A percentile compares a stretch with the other conserved stretches of the same genome.
phyloP scores from a whole-genome alignment of 2,888 invertebrate genomes.

The Tridacna crocea region DNA sequence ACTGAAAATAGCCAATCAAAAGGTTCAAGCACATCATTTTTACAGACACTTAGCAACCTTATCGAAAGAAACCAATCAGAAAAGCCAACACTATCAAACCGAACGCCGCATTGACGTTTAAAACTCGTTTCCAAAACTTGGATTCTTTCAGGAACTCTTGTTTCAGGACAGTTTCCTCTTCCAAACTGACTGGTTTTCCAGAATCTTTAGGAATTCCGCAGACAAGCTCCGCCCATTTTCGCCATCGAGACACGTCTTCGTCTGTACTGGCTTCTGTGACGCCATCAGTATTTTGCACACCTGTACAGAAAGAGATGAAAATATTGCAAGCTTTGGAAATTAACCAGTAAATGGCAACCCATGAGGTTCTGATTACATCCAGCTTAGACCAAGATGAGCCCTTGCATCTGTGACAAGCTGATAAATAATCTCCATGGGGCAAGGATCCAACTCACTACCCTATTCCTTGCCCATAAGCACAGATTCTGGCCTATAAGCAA shows the following conservation, averaged over 20 bases:
- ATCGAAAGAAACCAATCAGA: slow-evolving; percentile 73
- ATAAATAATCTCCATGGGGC: too few relatives aligned
- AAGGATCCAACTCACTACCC: too few relatives aligned
- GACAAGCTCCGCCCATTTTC: slow-evolving; percentile 63
- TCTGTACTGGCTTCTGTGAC: slow-evolving; percentile 3
- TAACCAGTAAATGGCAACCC: neutral
- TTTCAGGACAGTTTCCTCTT: slow-evolving; percentile 61
- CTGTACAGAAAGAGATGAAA: slow-evolving; percentile 8
- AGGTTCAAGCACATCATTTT: too few relatives aligned
- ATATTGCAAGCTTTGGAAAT: neutral
- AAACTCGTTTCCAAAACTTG: slow-evolving; percentile 63
- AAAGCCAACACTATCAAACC: slow-evolving; percentile 72
- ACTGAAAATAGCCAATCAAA: too few relatives aligned
- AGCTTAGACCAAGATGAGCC: too few relatives aligned
- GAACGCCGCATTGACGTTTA: slow-evolving; percentile 74
- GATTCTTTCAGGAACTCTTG: slow-evolving; percentile 67
- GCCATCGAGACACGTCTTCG: slow-evolving; percentile 48
- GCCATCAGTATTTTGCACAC: slow-evolving; percentile 6
- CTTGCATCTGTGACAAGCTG: too few relatives aligned
- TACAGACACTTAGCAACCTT: neutral
- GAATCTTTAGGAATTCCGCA: slow-evolving; percentile 70
- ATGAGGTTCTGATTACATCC: too few relatives aligned
- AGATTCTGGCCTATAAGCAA: too few relatives aligned
- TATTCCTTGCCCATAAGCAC: too few relatives aligned
- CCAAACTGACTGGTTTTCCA: slow-evolving; percentile 51